Percentiles rank a stretch among this genome's conserved stretches.
phyloP scores from a whole-genome alignment of 2,797 vertebrate species.

The Chelon labrosus region DNA sequence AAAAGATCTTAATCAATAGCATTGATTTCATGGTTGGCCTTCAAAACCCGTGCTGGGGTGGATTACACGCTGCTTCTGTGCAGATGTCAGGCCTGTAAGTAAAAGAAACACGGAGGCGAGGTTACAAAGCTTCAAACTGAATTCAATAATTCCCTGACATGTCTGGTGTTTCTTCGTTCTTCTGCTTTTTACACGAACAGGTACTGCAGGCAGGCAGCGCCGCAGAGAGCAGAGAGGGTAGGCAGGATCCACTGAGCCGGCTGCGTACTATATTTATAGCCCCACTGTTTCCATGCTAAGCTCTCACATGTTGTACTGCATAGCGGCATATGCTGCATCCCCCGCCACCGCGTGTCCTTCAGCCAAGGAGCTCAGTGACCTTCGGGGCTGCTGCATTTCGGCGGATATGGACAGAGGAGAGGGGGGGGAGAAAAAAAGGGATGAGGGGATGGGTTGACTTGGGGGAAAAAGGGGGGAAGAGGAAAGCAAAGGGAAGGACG shows the following conservation, averaged over 20 bases:
- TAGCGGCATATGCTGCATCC: slow-evolving; percentile 61
- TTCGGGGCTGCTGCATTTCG: slow-evolving; percentile 70
- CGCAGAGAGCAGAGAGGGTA: slow-evolving; percentile 17
- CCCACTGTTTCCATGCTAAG: slow-evolving; percentile 63
- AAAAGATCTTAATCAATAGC: neutral
- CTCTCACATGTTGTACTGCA: slow-evolving; percentile 64
- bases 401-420: slow-evolving; percentile 51
- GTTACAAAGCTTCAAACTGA: slow-evolving; percentile 32
- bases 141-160: slow-evolving; percentile 31
- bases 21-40: slow-evolving; percentile 11
- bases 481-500: slow-evolving; percentile 4
- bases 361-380: slow-evolving; percentile 51
- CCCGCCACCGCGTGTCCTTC: slow-evolving; percentile 60
- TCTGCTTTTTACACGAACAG: slow-evolving; percentile 25
- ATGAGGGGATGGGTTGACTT: slow-evolving; percentile 4
- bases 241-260: slow-evolving; percentile 2
- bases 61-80: slow-evolving; percentile 15
- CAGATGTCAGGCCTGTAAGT: slow-evolving; percentile 44
- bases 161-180: slow-evolving; percentile 19
- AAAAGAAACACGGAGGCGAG: slow-evolving; percentile 21
- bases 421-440: slow-evolving; percentile 1
- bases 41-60: neutral
- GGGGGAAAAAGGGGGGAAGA: neutral
- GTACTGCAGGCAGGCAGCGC: slow-evolving; percentile 43
- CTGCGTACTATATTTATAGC: slow-evolving; percentile 71